Evolutionary conservation across 35 echinoderm and acorn worm genomes (phyloP), one percentile per base, ranked within the genome.

Genomic region (Apostichopus parvimensis): DNA sequence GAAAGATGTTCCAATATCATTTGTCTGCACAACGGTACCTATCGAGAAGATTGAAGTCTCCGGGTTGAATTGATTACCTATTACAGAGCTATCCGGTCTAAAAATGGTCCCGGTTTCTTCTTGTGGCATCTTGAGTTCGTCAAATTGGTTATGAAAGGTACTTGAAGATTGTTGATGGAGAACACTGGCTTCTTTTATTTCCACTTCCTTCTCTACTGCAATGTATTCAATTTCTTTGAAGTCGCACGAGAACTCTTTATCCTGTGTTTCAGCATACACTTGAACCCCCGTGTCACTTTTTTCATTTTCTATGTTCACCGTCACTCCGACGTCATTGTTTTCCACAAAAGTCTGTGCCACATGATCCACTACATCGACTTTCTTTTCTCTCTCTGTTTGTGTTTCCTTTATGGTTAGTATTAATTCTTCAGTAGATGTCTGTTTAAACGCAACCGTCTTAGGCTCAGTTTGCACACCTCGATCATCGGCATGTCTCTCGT

Each of bases 121-220:
- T 9, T 73, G 86, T 52, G 86, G 22, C 64, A 22, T 54, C 60
- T 64, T 64, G 25, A 18, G 24, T 26, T 88, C 57, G 18, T 25
- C 62, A 88, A 88, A 73, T 18, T 88, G 86, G n/a, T 18, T 28
- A 10, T 88, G 86, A 57, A 88, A 88, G 61, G 6, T 58, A 54
- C 86, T 17, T 8, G 86, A 72, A 8, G 21, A 6, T 55, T 88
- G 86, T 52, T 18, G 57, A 2, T 88, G 58, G 64, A 54, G 64
- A 54, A 54, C 86, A 11, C 23, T 72, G 1, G 61, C 62, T 88
- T 72, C 86, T 26, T 52, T 18, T 9, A 64, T 75, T 73, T 26
- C 64, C 45, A 72, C 86, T 53, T 34, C 62, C 60, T 72, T 73
- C 26, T 53, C 68, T 6, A 88, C 20, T 28, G 81, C 54, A 25